Conservation (phyloP, 2,113 vertebrate species). For the Vanacampus margaritifer region DNA sequence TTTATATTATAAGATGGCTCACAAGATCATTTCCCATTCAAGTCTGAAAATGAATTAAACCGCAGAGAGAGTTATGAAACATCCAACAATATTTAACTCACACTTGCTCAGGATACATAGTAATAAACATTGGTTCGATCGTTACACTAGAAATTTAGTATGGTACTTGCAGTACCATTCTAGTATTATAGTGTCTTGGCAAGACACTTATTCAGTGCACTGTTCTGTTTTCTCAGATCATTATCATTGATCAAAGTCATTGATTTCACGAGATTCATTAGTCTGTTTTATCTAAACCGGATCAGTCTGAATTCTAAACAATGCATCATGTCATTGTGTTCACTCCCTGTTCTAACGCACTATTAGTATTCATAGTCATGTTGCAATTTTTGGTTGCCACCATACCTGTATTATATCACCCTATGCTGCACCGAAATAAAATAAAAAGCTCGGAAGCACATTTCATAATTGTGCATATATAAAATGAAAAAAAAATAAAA, state of each 20-base stretch:
- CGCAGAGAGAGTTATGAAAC: neutral
- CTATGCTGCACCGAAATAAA: neutral
- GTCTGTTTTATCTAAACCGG: constrained; percentile 12
- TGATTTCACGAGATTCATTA: constrained; percentile 44
- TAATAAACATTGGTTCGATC: neutral
- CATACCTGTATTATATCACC: neutral
- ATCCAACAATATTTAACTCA: neutral
- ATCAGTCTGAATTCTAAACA: constrained; percentile 25
- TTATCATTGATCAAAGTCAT: constrained; percentile 38
- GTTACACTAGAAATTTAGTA: neutral
- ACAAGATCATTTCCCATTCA: no score
- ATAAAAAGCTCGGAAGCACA: neutral
- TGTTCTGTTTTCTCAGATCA: constrained; percentile 26
- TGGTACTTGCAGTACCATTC: neutral
- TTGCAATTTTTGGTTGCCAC: neutral
- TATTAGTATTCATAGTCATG: neutral
- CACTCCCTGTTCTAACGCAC: neutral
- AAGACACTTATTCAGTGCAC: constrained; percentile 9
- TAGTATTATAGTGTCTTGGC: constrained; percentile 5
- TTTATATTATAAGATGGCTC: no score
- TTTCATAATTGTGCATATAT: neutral
- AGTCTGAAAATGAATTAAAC: neutral
- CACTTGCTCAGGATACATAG: neutral
- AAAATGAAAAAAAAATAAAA: no score
- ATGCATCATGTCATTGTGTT: neutral